Conservation (phyloP, 2,113 vertebrate genomes). For the Mobula hypostoma region DNA sequence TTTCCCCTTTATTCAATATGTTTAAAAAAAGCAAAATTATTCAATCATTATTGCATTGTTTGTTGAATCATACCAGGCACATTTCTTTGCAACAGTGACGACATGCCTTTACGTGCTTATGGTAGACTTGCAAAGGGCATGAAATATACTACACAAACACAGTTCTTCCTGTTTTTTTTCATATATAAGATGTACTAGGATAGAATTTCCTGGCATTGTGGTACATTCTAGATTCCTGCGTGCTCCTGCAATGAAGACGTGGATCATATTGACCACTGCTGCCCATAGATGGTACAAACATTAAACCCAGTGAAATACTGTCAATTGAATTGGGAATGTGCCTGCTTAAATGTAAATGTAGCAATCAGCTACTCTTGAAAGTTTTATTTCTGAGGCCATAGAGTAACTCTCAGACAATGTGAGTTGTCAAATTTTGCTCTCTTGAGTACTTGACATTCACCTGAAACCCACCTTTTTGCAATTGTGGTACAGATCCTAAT, state of each 20-base stretch:
- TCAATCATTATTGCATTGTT: too few species aligned
- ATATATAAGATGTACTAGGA: neutral
- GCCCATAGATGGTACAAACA: neutral
- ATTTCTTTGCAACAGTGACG: too few species aligned
- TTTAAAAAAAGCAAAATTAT: too few species aligned
- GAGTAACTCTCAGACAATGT: neutral
- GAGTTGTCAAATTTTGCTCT: neutral
- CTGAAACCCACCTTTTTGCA: neutral
- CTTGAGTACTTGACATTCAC: neutral
- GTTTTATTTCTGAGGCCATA: neutral
- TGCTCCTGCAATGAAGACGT: neutral
- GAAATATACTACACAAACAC: too few species aligned
- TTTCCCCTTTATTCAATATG: too few species aligned
- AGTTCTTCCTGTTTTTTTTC: too few species aligned
- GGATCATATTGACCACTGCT: neutral
- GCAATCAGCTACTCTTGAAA: neutral
- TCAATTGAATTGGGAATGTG: neutral
- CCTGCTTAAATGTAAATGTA: neutral
- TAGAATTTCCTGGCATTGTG: neutral
- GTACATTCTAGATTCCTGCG: neutral
- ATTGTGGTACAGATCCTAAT: neutral
- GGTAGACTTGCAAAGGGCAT: too few species aligned
- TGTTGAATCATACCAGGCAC: too few species aligned
- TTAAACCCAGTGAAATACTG: neutral
- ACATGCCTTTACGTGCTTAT: too few species aligned